Conservation (phyloP, 2,797 vertebrate genomes). For the Typhlichthys eigenmanni region DNA sequence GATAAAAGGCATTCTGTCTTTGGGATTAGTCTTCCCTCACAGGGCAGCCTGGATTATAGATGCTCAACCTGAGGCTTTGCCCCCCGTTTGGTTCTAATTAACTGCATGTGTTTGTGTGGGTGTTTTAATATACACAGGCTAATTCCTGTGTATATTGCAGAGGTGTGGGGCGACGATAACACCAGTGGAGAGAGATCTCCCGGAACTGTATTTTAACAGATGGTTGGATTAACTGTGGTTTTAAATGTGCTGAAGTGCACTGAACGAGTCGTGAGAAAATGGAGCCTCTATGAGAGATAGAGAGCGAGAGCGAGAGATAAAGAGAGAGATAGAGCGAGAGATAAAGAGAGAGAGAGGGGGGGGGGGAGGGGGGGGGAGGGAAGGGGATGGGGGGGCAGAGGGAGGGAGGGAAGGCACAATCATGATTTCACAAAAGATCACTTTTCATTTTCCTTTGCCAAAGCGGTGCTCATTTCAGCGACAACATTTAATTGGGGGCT, state of each 20-base stretch:
- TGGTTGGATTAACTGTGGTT: constrained; percentile 53
- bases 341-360: constrained; percentile 10
- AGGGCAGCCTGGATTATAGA: constrained; percentile 39
- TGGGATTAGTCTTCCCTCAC: constrained; percentile 44
- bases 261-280: too few relatives aligned
- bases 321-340: constrained; percentile 30
- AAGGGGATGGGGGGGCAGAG: neutral
- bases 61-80: constrained; percentile 40
- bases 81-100: constrained; percentile 71
- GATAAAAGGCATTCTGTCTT: constrained; percentile 47
- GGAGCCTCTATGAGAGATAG: constrained; percentile 18
- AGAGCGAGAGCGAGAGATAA: constrained; percentile 19
- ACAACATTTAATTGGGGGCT: constrained; percentile 61
- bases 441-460: constrained; percentile 27
- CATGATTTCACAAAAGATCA: constrained; percentile 19
- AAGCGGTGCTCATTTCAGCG: constrained; percentile 42
- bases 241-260: constrained; percentile 25
- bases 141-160: constrained; percentile 44
- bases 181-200: constrained; percentile 30
- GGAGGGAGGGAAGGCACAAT: neutral
- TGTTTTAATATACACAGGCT: constrained; percentile 40
- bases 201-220: constrained; percentile 69
- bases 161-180: constrained; percentile 24
- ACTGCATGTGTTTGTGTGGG: constrained; percentile 56
- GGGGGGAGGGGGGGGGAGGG: constrained; percentile 19